A percentile compares a stretch with the other conserved stretches of the same genome.
Conservation (phyloP, 2,113 vertebrate species). For the Andinoacara biseriatus region DNA sequence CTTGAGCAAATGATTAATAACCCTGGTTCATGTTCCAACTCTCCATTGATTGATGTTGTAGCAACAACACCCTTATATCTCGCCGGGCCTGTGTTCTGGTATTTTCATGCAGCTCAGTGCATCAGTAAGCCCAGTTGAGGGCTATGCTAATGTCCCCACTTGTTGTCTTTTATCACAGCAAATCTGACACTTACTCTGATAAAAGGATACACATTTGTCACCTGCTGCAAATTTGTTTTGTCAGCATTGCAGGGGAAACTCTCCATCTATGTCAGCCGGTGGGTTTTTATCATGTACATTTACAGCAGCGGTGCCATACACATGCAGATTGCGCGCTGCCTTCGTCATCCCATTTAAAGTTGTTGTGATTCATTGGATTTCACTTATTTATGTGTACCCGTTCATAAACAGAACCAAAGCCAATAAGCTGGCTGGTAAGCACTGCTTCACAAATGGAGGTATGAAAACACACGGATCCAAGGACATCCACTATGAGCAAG, state of each 20-base stretch:
- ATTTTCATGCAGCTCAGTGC: slow-evolving; percentile 34
- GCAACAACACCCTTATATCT: slow-evolving; percentile 30
- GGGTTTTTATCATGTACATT: neutral
- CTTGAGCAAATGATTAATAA: slow-evolving; percentile 73
- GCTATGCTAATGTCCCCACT: slow-evolving; percentile 40
- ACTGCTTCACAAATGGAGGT: neutral
- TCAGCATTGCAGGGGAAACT: neutral
- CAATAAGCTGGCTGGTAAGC: neutral
- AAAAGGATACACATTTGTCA: slow-evolving; percentile 46
- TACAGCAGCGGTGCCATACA: neutral
- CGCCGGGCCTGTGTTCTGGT: slow-evolving; percentile 33
- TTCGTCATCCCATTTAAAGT: neutral
- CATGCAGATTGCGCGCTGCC: neutral
- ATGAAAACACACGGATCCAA: neutral
- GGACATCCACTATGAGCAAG: neutral
- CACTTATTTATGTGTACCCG: neutral
- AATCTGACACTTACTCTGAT: slow-evolving; percentile 50
- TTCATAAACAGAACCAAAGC: neutral
- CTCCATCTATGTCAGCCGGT: slow-evolving; percentile 24
- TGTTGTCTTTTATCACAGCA: slow-evolving; percentile 48
- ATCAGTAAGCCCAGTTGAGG: slow-evolving; percentile 35
- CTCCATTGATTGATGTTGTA: slow-evolving; percentile 72
- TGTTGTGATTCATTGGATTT: neutral
- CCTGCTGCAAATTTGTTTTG: slow-evolving; percentile 14
- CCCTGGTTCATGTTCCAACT: slow-evolving; percentile 49